These are phyloP conservation scores for Anas bahamensis DNA, from an alignment of 2,797 vertebrate genomes.

Conservation along the genomic window DNA sequence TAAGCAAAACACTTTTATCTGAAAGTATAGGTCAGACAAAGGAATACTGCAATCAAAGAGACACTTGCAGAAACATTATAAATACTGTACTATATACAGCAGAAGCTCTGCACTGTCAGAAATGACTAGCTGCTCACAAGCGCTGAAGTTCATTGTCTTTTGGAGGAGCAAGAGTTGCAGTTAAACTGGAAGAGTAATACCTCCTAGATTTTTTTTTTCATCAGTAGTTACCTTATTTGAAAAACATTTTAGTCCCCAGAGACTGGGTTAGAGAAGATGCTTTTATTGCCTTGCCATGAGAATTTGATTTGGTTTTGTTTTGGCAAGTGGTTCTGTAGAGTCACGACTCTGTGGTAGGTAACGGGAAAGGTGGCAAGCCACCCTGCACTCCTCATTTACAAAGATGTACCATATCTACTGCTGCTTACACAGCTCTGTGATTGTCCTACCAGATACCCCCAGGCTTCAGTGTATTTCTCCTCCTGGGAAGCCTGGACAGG, in stretches of 20 bases:
- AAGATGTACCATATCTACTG: background rate
- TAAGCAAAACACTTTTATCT: constrained; percentile 76
- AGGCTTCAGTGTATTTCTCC: background rate
- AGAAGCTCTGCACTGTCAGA: constrained; percentile 58
- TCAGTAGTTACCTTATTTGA: background rate
- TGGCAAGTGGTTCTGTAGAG: background rate
- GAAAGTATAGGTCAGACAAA: constrained; percentile 73
- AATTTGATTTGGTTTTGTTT: background rate
- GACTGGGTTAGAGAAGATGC: background rate
- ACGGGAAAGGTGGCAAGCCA: background rate
- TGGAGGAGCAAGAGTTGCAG: constrained; percentile 9
- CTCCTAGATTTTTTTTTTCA: background rate
- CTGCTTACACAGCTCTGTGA: background rate
- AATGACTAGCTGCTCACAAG: constrained; percentile 50
- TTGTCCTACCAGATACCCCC: background rate
- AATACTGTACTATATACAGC: constrained; percentile 54
- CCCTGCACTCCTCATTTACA: background rate
- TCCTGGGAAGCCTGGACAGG: background rate
- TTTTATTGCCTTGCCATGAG: background rate
- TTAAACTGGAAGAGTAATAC: background rate
- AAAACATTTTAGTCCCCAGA: background rate
- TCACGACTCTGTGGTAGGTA: background rate
- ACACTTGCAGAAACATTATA: constrained; percentile 73
- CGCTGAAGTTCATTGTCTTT: constrained; percentile 42
- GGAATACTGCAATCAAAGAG: constrained; percentile 69